Base-by-base conservation (phyloP, 2,797 vertebrate genomes). In the Chelmon rostratus region DNA sequence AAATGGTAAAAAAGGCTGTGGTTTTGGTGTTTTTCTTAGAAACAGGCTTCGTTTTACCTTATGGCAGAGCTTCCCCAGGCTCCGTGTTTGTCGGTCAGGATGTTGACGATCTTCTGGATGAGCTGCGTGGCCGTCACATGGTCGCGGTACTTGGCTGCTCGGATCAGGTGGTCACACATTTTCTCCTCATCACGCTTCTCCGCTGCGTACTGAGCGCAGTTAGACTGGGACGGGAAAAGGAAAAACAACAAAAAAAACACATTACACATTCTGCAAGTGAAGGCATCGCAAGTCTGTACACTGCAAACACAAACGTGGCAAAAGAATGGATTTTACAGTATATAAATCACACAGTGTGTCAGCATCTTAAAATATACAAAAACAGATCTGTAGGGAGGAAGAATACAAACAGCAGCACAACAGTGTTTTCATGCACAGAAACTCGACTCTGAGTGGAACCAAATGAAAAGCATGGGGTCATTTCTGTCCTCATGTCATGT, bases 141-240 rank as follows among this genome's bases (percentile, higher is more conserved):
- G 93, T 99, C 98, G 54, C 98, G 95, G 90, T 98, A 98, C 86
- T 98, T 99, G 11, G 98, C 98, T 7, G 98, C 98, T 21, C 96
- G 96, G 92, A 99, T 98, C 93, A 99, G 95, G 88, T 99, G 98
- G 89, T 99, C 98, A 59, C 98, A 99, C 97, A 99, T 97, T 93
- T 98, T 99, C 92, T 99, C 98, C 89, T 99, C 98, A 67, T 99
- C 98, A 12, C 98, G 93, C 86, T 98, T 99, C 85, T 99, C 98
- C 23, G 98, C 97, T 9, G 97, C 94, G 82, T 99, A 99, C 91
- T 99, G 98, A 61, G 98, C 98, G 85, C 96, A 97, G 50, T 96
- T 90, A 2, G 98, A 99, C 98, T 99, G 84, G 19, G 76, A 40
- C 42, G 40, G 13, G 75, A 35, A 68, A 15, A 63, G 37, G 31